Percentiles rank a stretch among this genome's conserved stretches.
Conservation (phyloP, 2,888 invertebrate genomes). For the Mantis religiosa region DNA sequence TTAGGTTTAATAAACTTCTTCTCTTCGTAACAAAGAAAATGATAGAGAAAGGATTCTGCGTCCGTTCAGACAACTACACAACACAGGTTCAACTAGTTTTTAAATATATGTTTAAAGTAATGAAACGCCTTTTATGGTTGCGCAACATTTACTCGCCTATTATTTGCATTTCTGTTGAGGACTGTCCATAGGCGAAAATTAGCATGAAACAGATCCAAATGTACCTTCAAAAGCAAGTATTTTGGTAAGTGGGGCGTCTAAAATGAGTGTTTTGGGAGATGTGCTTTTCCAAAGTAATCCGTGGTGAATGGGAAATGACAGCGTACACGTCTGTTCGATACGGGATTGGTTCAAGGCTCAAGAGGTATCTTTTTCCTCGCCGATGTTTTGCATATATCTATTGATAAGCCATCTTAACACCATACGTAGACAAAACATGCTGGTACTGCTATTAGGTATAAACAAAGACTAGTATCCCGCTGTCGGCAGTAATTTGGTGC, state of each 20-base stretch:
- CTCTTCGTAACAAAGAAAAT: too few relatives aligned
- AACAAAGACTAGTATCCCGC: neutral
- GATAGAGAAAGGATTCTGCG: too few relatives aligned
- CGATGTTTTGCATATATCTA: neutral
- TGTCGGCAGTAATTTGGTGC: neutral
- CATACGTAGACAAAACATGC: neutral
- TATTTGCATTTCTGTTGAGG: neutral
- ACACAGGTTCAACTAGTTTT: too few relatives aligned
- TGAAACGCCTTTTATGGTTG: too few relatives aligned
- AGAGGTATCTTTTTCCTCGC: too few relatives aligned
- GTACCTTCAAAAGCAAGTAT: neutral
- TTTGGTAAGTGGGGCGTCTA: neutral
- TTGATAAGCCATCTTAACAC: neutral
- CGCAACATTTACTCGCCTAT: too few relatives aligned
- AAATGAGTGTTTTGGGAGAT: neutral
- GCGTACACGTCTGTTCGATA: neutral
- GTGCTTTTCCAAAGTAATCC: neutral
- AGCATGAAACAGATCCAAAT: neutral
- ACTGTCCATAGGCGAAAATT: neutral
- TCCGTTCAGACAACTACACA: too few relatives aligned
- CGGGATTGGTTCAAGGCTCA: neutral
- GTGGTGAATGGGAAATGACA: neutral
- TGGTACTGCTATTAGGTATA: neutral
- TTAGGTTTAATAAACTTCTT: too few relatives aligned
- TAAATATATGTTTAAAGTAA: too few relatives aligned